A percentile compares a stretch with the other conserved stretches of the same genome.
These are phyloP conservation scores for Toxotes lorentzi DNA, from an alignment of 2,797 vertebrate genomes.

Conservation along the genomic window DNA sequence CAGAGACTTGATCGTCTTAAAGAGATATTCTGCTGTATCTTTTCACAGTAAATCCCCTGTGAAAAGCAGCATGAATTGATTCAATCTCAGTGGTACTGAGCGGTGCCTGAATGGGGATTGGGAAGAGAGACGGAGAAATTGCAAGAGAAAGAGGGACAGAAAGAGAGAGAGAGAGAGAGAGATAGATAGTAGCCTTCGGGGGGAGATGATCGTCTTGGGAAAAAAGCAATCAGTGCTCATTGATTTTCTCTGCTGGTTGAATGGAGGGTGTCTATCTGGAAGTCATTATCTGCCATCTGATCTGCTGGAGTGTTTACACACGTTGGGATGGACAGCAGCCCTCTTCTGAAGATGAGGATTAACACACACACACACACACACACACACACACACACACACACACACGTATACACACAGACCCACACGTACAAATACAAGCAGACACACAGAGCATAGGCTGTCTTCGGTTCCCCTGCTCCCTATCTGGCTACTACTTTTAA, in stretches of 20 bases:
- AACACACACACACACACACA: slow-evolving; percentile 60
- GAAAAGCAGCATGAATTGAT: slow-evolving; percentile 76
- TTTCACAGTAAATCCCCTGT: slow-evolving; percentile 68
- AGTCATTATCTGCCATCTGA: slow-evolving; percentile 85
- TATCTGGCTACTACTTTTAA: slow-evolving; percentile 65
- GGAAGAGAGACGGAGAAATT: slow-evolving; percentile 48
- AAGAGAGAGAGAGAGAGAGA: slow-evolving; percentile 61
- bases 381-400: slow-evolving; percentile 33
- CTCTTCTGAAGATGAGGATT: slow-evolving; percentile 82
- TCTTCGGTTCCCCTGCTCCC: slow-evolving; percentile 41
- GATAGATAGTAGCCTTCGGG: slow-evolving; percentile 76
- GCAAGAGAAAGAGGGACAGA: slow-evolving; percentile 60
- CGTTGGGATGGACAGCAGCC: slow-evolving; percentile 77
- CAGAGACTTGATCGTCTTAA: slow-evolving; percentile 56
- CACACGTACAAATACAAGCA: slow-evolving; percentile 33
- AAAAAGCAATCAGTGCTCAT: slow-evolving; percentile 87
- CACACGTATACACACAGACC: slow-evolving; percentile 32
- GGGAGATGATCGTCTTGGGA: slow-evolving; percentile 82
- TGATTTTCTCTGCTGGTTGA: slow-evolving; percentile 85
- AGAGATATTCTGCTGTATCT: slow-evolving; percentile 68
- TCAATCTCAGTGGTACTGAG: slow-evolving; percentile 71
- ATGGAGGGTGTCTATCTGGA: slow-evolving; percentile 84
- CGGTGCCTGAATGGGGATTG: slow-evolving; percentile 65
- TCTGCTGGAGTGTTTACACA: slow-evolving; percentile 83
- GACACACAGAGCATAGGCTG: slow-evolving; percentile 47